Evolutionary conservation across 2,888 invertebrate species (phyloP).

Genomic region (Drosophila algonquin): DNA sequence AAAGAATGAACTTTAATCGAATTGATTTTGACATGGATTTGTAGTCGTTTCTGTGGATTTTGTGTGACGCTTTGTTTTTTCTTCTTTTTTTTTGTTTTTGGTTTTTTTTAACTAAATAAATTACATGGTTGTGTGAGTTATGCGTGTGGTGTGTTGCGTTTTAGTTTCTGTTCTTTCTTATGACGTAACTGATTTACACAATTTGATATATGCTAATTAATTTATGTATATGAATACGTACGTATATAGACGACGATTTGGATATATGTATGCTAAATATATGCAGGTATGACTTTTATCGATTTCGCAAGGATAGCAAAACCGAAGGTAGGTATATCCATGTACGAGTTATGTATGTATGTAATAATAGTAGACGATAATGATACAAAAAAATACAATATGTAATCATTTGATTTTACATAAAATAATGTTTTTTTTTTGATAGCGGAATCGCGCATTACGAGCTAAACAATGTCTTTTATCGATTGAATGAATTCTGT

Average conservation of each 20-base stretch:
- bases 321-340: conserved; percentile 34
- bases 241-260: background rate
- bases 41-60: background rate
- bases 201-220: conserved; percentile 32
- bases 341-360: conserved; percentile 1
- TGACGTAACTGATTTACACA: conserved; percentile 28
- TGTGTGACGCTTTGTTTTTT: background rate
- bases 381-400: background rate
- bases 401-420: background rate
- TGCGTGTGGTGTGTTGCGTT: background rate
- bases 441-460: conserved; percentile 61
- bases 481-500: conserved; percentile 60
- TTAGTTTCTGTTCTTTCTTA: conserved; percentile 20
- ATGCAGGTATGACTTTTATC: conserved; percentile 61
- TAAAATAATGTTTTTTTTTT: conserved; percentile 22
- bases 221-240: conserved; percentile 28
- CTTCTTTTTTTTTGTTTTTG: conserved; percentile 1
- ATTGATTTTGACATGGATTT: conserved; percentile 1
- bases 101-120: conserved; percentile 23
- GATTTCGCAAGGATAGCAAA: conserved; percentile 47
- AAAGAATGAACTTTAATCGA: conserved; percentile 19
- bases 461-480: conserved; percentile 73
- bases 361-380: background rate
- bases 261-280: conserved; percentile 5
- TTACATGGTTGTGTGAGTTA: conserved; percentile 22